These are phyloP conservation scores for Molossus alvarezi DNA, from an alignment of 2,797 vertebrate genomes.

Conservation along the genomic window DNA sequence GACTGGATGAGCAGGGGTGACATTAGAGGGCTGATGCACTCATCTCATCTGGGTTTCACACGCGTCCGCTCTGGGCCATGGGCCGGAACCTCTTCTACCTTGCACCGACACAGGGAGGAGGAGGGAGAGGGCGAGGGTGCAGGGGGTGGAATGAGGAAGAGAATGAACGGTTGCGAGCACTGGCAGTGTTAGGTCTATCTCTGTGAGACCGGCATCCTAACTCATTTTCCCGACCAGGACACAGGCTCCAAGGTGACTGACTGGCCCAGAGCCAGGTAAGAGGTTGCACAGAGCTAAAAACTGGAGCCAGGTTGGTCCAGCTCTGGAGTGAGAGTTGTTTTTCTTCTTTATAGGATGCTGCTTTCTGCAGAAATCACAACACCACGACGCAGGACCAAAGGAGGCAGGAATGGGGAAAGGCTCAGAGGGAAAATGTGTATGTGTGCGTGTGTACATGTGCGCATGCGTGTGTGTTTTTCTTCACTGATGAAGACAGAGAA, in stretches of 20 bases:
- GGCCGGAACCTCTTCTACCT: background rate
- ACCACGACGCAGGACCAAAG: background rate
- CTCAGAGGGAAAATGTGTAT: background rate
- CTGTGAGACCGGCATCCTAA: background rate
- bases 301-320: background rate
- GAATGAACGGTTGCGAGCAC: background rate
- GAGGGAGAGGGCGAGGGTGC: background rate
- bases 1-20: background rate
- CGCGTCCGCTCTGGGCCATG: background rate
- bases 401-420: background rate
- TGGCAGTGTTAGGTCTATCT: background rate
- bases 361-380: slow-evolving; percentile 1
- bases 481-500: no score
- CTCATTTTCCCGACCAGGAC: background rate
- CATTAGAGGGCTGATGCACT: background rate
- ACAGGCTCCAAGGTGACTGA: background rate
- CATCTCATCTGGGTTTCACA: background rate
- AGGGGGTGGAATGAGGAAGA: background rate
- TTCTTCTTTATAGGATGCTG: background rate
- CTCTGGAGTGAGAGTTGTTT: background rate
- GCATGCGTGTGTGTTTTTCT: background rate
- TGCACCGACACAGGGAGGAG: background rate
- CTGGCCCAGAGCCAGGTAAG: background rate
- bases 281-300: background rate
- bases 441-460: background rate